Conservation (phyloP, 2,888 invertebrate genomes). For the Leptinotarsa rubiginosa region DNA sequence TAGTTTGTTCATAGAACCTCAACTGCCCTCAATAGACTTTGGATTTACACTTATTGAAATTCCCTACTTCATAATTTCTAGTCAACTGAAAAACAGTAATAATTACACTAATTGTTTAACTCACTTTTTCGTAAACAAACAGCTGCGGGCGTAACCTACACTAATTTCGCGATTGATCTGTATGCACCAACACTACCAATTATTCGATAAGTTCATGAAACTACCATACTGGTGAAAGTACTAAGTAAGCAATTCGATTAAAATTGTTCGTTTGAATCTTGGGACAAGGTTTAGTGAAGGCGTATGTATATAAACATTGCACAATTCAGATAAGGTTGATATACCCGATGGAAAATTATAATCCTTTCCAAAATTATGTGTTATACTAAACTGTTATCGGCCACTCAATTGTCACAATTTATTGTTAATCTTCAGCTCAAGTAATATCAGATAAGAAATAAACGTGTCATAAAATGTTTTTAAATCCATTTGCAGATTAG, state of each 20-base stretch:
- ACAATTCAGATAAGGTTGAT: not conserved
- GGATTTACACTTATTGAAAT: too few relatives aligned
- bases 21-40: too few relatives aligned
- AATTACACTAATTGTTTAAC: not conserved
- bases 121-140: not conserved
- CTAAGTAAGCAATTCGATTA: not conserved
- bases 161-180: not conserved
- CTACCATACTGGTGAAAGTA: constrained; percentile 7
- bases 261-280: not conserved
- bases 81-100: too few relatives aligned
- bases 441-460: too few relatives aligned
- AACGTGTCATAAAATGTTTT: too few relatives aligned
- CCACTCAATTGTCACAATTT: too few relatives aligned
- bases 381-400: too few relatives aligned
- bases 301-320: constrained; percentile 4
- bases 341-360: not conserved
- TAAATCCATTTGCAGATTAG: too few relatives aligned
- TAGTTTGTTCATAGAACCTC: too few relatives aligned
- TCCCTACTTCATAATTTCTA: too few relatives aligned
- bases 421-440: too few relatives aligned
- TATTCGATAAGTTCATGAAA: constrained; percentile 10
- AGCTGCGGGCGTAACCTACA: not conserved
- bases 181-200: not conserved
- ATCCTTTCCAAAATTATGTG: too few relatives aligned
- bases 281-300: constrained; percentile 13